phyloP scores from a whole-genome alignment of 2,113 vertebrate genomes.

The Lynx canadensis region DNA sequence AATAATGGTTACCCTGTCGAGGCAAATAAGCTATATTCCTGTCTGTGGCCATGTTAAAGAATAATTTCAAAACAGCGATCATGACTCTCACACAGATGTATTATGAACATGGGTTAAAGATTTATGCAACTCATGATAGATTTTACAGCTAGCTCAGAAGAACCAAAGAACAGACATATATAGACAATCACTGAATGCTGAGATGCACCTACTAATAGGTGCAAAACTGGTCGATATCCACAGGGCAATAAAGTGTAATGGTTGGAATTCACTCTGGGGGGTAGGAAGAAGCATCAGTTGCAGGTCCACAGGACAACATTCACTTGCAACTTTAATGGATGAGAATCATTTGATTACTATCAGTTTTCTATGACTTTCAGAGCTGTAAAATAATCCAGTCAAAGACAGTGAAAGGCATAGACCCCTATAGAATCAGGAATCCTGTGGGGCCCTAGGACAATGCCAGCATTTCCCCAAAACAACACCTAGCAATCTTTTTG shows the following conservation, averaged over 20 bases:
- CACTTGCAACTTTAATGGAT: not conserved
- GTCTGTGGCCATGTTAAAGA: not conserved
- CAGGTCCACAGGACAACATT: not conserved
- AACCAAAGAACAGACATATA: not conserved
- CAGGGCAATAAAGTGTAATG: not conserved
- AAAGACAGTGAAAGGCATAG: not conserved
- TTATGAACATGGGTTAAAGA: not conserved
- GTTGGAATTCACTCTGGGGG: not conserved
- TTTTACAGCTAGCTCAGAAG: not conserved
- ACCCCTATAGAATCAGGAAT: not conserved
- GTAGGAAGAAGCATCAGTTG: not conserved
- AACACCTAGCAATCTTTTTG: not conserved
- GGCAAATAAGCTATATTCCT: not conserved
- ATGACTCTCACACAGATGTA: not conserved
- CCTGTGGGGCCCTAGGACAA: not conserved
- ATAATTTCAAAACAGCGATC: not conserved
- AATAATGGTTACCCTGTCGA: not conserved
- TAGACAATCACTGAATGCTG: not conserved
- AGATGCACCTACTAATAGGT: slow-evolving; percentile 17
- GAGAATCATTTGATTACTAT: slow-evolving; percentile 43
- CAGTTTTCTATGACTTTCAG: slow-evolving; percentile 42
- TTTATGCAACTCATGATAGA: not conserved
- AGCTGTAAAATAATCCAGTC: slow-evolving; percentile 31
- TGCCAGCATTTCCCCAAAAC: not conserved
- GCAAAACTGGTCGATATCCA: not conserved